Evolutionary conservation across 2,113 vertebrate species (phyloP).

Genomic region (Malurus elegans): DNA sequence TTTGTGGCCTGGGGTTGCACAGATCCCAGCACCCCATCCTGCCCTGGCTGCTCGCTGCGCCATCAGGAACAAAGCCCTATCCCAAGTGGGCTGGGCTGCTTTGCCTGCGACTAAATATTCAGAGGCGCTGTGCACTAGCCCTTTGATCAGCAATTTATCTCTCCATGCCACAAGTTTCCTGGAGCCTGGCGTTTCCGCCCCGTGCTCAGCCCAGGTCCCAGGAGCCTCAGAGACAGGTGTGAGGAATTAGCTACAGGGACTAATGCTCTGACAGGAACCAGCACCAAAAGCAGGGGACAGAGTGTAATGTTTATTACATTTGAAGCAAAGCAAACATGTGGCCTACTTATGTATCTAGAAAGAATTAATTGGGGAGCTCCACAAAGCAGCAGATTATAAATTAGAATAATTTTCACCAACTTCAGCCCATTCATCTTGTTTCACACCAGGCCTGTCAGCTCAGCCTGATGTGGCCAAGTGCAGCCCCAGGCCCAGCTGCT

Average conservation of each 20-base stretch:
- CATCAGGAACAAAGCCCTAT: background rate
- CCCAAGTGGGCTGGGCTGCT: background rate
- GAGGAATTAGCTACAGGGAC: conserved; percentile 71
- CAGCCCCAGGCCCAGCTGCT: background rate
- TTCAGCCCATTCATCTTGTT: conserved; percentile 77
- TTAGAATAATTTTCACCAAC: conserved; percentile 77
- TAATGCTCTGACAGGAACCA: conserved; percentile 63
- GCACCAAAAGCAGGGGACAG: conserved; percentile 70
- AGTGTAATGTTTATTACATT: conserved; percentile 74
- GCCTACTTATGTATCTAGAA: conserved; percentile 79
- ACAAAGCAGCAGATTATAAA: conserved; percentile 80
- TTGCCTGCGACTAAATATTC: background rate
- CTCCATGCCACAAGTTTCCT: conserved; percentile 48
- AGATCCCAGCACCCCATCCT: background rate
- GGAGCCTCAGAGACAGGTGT: conserved; percentile 73
- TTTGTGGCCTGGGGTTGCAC: background rate
- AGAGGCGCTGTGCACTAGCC: background rate
- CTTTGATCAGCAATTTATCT: conserved; percentile 67
- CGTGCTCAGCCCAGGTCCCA: conserved; percentile 37
- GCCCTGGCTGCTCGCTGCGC: background rate
- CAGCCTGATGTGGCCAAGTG: background rate
- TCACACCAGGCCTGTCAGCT: conserved; percentile 71
- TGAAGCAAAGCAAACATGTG: conserved; percentile 78
- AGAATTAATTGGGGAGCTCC: conserved; percentile 79
- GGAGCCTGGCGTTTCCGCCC: conserved; percentile 57